Percentiles rank a stretch among this genome's conserved stretches.
Evolutionary conservation across 2,797 vertebrate species (phyloP).

Genomic region (Chelonia mydas): DNA sequence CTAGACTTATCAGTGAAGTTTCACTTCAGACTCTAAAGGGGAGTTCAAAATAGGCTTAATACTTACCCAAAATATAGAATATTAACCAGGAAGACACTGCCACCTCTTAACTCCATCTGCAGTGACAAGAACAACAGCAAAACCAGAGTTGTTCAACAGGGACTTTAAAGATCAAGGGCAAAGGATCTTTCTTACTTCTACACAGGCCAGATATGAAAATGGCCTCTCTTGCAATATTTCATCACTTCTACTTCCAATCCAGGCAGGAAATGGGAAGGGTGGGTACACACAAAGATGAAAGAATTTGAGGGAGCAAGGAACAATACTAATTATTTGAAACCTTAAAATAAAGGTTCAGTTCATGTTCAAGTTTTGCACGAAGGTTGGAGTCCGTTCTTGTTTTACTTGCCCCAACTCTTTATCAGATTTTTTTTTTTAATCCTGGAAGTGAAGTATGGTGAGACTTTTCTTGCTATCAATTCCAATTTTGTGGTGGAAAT

Average conservation of each 20-base stretch:
- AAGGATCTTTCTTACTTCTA: not conserved
- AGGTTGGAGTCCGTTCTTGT: too few relatives aligned
- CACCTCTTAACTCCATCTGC: not conserved
- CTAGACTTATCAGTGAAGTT: not conserved
- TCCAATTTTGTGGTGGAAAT: too few relatives aligned
- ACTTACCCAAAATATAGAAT: fast-evolving
- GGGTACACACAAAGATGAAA: too few relatives aligned
- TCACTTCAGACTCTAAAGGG: not conserved
- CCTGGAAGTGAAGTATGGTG: too few relatives aligned
- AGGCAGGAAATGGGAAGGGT: not conserved
- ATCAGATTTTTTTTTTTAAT: too few relatives aligned
- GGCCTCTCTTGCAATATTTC: not conserved
- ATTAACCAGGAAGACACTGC: not conserved
- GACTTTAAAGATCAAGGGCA: not conserved
- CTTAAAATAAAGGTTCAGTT: too few relatives aligned
- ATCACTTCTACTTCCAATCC: not conserved
- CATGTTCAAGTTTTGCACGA: too few relatives aligned
- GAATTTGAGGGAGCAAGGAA: not conserved
- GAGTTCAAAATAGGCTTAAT: not conserved
- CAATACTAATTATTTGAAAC: too few relatives aligned
- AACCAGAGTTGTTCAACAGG: not conserved
- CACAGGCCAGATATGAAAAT: too few relatives aligned
- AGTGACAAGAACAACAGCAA: not conserved
- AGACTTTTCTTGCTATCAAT: too few relatives aligned
- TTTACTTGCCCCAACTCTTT: too few relatives aligned